Conservation (phyloP, 2,113 vertebrate species). For the Leucoraja erinaceus region DNA sequence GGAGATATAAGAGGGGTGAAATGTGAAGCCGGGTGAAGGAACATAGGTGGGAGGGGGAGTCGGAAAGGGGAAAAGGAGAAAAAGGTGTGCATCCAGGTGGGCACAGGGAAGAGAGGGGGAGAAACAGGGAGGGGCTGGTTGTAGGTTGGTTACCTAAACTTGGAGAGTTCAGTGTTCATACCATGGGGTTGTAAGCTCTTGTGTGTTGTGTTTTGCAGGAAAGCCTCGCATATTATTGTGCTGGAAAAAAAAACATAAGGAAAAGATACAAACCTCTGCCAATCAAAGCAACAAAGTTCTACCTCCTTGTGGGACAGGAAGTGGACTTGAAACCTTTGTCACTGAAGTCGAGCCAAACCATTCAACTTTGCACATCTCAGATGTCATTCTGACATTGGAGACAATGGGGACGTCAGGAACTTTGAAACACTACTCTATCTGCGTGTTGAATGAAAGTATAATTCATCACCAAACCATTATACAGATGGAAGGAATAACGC, state of each 20-base stretch:
- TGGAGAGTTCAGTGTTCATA: no score
- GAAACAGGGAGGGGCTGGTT: no score
- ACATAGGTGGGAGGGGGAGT: no score
- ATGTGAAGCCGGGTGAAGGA: no score
- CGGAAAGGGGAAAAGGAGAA: no score
- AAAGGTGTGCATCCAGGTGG: no score
- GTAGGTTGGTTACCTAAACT: no score
- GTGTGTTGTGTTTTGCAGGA: not conserved
- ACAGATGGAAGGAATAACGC: not conserved
- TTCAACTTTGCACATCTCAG: not conserved
- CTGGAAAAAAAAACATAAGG: not conserved
- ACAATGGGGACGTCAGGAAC: not conserved
- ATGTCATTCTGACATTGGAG: constrained; percentile 28
- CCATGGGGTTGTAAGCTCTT: no score
- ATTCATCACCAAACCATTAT: not conserved
- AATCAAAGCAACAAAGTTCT: constrained; percentile 33
- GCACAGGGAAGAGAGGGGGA: no score
- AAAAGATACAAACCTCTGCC: not conserved
- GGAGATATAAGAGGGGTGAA: no score
- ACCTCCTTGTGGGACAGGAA: constrained; percentile 25
- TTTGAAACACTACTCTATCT: not conserved
- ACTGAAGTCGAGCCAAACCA: constrained; percentile 34
- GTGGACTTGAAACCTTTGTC: not conserved
- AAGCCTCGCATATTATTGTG: not conserved
- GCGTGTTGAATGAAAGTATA: not conserved